phyloP scores from a whole-genome alignment of 2,797 vertebrate species.

The Loris lydekkerianus region DNA sequence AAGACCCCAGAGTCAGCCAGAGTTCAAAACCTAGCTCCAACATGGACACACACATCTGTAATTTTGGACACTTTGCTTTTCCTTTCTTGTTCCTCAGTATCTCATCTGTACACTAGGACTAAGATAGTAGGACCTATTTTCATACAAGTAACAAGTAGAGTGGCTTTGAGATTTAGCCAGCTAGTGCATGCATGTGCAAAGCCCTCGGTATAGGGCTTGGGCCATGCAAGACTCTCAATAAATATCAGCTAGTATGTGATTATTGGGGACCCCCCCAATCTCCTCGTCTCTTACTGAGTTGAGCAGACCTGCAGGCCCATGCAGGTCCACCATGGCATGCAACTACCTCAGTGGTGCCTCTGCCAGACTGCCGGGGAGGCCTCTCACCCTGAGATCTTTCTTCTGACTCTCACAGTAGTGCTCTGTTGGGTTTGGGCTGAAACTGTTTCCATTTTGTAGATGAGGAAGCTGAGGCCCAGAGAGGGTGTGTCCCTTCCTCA shows the following conservation, averaged over 20 bases:
- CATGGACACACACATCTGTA: not conserved
- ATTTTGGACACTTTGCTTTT: not conserved
- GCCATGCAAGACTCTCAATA: not conserved
- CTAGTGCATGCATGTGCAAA: not conserved
- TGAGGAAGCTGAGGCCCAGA: not conserved
- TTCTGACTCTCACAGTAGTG: not conserved
- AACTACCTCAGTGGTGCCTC: no score
- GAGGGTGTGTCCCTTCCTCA: not conserved
- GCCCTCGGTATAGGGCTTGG: not conserved
- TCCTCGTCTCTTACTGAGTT: not conserved
- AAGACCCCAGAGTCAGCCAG: not conserved
- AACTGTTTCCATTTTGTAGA: not conserved
- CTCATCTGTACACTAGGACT: not conserved
- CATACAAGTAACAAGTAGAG: not conserved
- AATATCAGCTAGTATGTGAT: not conserved
- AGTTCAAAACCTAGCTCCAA: not conserved
- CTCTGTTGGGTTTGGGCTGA: not conserved
- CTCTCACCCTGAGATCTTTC: not conserved
- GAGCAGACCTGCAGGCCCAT: not conserved
- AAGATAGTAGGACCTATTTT: no score
- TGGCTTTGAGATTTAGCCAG: not conserved
- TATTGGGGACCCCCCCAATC: not conserved
- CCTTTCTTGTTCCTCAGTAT: not conserved
- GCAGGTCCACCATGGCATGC: fast-evolving
- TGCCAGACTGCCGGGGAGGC: no score